A percentile compares a stretch with the other conserved stretches of the same genome.
phyloP scores from a whole-genome alignment of 2,888 invertebrate genomes.

The Zygaena filipendulae region DNA sequence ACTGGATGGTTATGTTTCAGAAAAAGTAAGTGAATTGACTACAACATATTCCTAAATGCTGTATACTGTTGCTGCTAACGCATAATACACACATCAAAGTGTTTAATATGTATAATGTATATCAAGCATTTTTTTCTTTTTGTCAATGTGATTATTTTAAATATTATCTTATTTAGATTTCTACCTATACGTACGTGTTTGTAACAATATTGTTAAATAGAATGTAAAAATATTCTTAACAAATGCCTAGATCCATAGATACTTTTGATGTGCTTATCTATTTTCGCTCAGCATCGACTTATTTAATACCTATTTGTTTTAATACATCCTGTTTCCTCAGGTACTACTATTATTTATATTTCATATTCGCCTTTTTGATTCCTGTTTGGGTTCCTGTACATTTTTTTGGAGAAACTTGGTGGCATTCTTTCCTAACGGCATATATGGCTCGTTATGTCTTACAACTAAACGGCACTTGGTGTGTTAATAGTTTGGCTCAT shows the following conservation, averaged over 20 bases:
- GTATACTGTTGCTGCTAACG: no score
- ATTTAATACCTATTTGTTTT: no score
- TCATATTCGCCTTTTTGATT: conserved; percentile 67
- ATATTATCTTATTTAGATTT: no score
- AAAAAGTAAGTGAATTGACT: conserved; percentile 76
- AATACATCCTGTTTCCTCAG: conserved; percentile 50
- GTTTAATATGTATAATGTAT: conserved; percentile 3
- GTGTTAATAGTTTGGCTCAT: conserved; percentile 86
- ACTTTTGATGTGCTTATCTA: no score
- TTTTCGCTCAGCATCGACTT: no score
- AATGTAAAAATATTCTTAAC: no score
- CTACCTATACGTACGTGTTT: no score
- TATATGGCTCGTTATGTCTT: conserved; percentile 72
- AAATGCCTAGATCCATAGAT: no score
- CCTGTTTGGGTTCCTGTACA: conserved; percentile 74
- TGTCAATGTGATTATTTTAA: neutral
- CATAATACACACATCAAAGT: no score
- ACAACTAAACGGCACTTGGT: conserved; percentile 81
- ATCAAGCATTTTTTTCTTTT: conserved; percentile 4
- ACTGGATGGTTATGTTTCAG: conserved; percentile 79
- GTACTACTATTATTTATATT: conserved; percentile 71
- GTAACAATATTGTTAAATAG: no score
- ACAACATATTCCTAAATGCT: neutral
- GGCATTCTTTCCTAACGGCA: conserved; percentile 68
- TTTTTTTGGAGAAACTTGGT: conserved; percentile 74